These are phyloP conservation scores for Hypsibius dujardini DNA, from an alignment of 1,140 invertebrate genomes.

Conservation along the genomic window DNA sequence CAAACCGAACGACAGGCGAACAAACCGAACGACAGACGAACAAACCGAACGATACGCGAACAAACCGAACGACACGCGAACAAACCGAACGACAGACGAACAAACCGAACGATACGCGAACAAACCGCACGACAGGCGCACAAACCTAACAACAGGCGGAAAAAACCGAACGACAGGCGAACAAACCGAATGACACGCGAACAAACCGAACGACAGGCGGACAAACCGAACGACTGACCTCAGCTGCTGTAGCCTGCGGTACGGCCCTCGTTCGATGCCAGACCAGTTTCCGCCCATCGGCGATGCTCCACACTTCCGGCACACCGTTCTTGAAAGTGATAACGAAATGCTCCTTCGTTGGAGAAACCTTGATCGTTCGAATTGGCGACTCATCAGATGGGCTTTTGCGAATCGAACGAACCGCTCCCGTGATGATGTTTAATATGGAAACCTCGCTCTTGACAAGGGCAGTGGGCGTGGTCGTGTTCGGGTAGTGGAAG, in stretches of 20 bases:
- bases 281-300: neutral
- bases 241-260: neutral
- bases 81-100: too few species aligned
- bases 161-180: too few species aligned
- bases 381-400: neutral
- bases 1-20: too few species aligned
- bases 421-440: neutral
- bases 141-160: too few species aligned
- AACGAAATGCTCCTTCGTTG: neutral
- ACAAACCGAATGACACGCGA: too few species aligned
- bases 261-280: neutral
- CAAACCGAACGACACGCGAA: too few species aligned
- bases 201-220: neutral
- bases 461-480: neutral
- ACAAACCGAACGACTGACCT: neutral
- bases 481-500: neutral
- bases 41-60: too few species aligned
- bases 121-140: too few species aligned
- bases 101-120: too few species aligned
- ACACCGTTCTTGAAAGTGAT: constrained; percentile 9
- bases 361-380: neutral
- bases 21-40: too few species aligned
- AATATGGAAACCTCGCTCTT: neutral
- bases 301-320: constrained; percentile 8
- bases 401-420: neutral